phyloP scores from a whole-genome alignment of 2,797 vertebrate species.

The Chelon auratus region DNA sequence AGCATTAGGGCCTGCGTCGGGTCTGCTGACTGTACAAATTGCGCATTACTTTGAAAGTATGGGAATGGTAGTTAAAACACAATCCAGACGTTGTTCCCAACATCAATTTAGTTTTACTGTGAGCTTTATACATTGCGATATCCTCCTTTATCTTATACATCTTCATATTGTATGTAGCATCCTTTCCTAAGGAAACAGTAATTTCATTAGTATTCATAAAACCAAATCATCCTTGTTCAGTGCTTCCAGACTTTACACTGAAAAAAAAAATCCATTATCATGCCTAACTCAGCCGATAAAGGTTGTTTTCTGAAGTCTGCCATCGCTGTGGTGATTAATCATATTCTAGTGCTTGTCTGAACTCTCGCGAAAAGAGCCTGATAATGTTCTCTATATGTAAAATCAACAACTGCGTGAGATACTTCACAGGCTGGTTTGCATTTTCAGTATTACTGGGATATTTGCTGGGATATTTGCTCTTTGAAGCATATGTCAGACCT shows the following conservation, averaged over 20 bases:
- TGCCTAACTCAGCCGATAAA: neutral
- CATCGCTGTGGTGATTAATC: constrained; percentile 43
- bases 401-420: constrained; percentile 27
- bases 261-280: constrained; percentile 14
- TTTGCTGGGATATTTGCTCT: constrained; percentile 53
- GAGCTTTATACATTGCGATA: neutral
- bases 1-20: too few species aligned
- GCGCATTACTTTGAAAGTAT: too few species aligned
- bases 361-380: constrained; percentile 9
- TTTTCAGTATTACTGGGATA: constrained; percentile 15
- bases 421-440: constrained; percentile 36
- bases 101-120: neutral
- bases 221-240: constrained; percentile 1
- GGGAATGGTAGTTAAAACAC: neutral
- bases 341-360: constrained; percentile 26
- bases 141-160: neutral
- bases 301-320: constrained; percentile 26
- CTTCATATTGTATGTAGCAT: neutral
- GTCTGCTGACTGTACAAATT: too few species aligned
- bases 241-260: neutral
- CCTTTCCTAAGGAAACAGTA: neutral
- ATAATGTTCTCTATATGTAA: constrained; percentile 32
- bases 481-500: constrained; percentile 47
- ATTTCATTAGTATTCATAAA: neutral
- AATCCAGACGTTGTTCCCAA: neutral